Conservation (phyloP, 2,888 invertebrate genomes). For the Sylvicola fuscatus region DNA sequence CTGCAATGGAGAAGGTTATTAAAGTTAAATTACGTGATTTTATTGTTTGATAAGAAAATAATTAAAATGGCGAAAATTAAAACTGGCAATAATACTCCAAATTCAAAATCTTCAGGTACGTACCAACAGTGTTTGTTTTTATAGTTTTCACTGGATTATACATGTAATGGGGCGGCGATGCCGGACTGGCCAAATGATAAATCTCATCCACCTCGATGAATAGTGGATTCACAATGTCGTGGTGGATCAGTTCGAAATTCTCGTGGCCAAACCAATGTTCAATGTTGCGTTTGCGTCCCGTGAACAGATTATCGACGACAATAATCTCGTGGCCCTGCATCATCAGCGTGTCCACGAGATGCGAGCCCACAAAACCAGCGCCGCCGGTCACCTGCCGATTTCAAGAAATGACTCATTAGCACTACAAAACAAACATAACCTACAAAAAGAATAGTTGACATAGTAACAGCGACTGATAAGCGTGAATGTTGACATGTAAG, state of each 20-base stretch:
- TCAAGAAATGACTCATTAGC: conserved; percentile 10
- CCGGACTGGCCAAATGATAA: conserved; percentile 96
- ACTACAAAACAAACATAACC: too few relatives aligned
- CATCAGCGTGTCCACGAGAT: conserved; percentile 91
- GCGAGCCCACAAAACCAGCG: conserved; percentile 98
- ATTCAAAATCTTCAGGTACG: neutral
- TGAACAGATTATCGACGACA: conserved; percentile 96
- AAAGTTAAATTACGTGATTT: neutral
- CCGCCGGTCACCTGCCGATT: conserved; percentile 90
- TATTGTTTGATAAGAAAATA: neutral
- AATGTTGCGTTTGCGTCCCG: conserved; percentile 89
- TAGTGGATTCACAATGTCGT: conserved; percentile 94
- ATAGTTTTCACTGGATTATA: conserved; percentile 98
- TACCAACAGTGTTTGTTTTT: conserved; percentile 88
- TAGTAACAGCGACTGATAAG: too few relatives aligned
- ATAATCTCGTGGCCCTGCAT: conserved; percentile 89
- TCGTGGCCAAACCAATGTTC: conserved; percentile 99
- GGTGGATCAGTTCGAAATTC: conserved; percentile 96
- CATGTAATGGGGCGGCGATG: conserved; percentile 99
- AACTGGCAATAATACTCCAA: too few relatives aligned
- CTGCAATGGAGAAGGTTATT: conserved; percentile 3
- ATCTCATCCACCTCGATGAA: conserved; percentile 97
- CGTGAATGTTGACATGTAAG: too few relatives aligned
- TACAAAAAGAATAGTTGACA: too few relatives aligned
- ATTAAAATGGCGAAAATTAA: neutral